These are phyloP conservation scores for Apis laboriosa DNA, from an alignment of 1,140 invertebrate species.

Conservation along the genomic window DNA sequence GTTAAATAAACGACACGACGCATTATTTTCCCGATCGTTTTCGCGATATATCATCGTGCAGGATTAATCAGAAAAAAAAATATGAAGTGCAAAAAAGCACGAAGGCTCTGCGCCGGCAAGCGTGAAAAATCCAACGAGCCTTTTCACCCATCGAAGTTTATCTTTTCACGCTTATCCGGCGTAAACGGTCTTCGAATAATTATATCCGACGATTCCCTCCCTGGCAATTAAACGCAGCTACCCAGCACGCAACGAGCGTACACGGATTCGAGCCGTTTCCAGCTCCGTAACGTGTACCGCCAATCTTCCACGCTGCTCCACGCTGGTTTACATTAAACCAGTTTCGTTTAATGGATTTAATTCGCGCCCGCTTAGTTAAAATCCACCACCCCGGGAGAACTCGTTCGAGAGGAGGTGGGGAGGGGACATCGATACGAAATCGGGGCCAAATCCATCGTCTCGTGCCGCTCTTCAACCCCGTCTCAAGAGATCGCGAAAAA, in stretches of 20 bases:
- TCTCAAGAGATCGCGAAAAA: too few species aligned
- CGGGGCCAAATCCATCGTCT: too few species aligned
- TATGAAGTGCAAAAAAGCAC: neutral
- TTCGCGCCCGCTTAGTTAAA: constrained; percentile 13
- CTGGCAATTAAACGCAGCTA: constrained; percentile 27
- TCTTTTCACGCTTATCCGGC: constrained; percentile 1
- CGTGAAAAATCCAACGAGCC: neutral
- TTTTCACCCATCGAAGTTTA: neutral
- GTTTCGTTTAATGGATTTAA: constrained; percentile 53
- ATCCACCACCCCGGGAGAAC: constrained; percentile 7
- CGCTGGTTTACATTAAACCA: constrained; percentile 49
- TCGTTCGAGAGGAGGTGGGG: constrained; percentile 11
- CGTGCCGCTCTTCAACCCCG: too few species aligned
- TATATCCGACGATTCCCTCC: neutral
- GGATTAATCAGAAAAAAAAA: neutral
- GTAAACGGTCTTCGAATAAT: constrained; percentile 8
- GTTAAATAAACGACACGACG: too few species aligned
- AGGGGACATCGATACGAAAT: neutral
- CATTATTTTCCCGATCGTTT: too few species aligned
- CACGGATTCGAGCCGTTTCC: neutral
- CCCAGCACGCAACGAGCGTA: neutral
- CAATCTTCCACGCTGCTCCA: neutral
- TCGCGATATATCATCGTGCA: too few species aligned
- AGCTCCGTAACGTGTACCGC: too few species aligned
- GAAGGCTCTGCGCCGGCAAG: neutral